A percentile compares a stretch with the other conserved stretches of the same genome.
These are phyloP conservation scores for Drosophila leonis DNA, from an alignment of 2,888 invertebrate species.

Conservation along the genomic window DNA sequence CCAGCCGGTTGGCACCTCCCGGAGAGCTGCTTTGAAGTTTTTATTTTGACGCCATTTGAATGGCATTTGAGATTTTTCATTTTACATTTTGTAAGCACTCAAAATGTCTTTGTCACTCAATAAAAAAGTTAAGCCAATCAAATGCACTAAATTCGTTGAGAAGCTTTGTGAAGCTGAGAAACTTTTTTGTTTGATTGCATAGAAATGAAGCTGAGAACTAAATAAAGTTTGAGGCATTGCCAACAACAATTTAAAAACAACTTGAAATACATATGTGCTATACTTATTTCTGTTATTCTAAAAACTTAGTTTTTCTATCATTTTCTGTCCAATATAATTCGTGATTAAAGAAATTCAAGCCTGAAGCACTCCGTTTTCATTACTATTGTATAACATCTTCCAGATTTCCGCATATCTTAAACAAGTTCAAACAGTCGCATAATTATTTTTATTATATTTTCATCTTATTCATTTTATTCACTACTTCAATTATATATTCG, in stretches of 20 bases:
- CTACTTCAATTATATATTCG: neutral
- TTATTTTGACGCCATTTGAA: conserved; percentile 39
- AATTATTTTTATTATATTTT: neutral
- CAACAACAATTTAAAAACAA: neutral
- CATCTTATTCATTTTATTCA: neutral
- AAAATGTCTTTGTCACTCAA: conserved; percentile 29
- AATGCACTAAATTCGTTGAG: conserved; percentile 20
- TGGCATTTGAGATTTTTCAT: conserved; percentile 18
- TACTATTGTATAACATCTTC: neutral
- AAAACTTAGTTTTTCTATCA: neutral
- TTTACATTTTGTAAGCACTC: conserved; percentile 14
- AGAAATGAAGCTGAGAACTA: neutral
- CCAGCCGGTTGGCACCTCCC: neutral
- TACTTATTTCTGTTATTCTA: neutral
- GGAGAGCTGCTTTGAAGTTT: conserved; percentile 45
- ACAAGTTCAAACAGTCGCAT: too few relatives aligned
- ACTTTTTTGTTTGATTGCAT: neutral
- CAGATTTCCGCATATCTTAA: too few relatives aligned
- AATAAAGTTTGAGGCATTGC: neutral
- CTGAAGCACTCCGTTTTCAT: neutral
- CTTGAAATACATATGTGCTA: neutral
- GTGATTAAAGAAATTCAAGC: neutral
- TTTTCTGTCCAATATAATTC: neutral
- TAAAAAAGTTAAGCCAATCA: conserved; percentile 19
- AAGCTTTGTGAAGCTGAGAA: neutral